A percentile compares a stretch with the other conserved stretches of the same genome.
These are phyloP conservation scores for Alauda arvensis DNA, from an alignment of 2,797 vertebrate species.

Conservation along the genomic window DNA sequence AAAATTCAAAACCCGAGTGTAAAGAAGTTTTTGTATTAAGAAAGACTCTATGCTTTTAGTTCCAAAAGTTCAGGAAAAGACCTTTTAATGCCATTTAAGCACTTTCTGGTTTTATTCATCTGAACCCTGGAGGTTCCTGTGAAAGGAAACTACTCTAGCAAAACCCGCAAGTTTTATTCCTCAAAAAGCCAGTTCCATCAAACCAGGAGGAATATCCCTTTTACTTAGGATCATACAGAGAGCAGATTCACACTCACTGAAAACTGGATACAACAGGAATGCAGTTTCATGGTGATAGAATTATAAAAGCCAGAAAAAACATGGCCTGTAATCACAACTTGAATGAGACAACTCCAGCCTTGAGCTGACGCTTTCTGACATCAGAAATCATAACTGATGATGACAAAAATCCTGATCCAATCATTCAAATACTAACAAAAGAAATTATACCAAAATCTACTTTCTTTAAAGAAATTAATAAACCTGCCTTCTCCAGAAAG, in stretches of 20 bases:
- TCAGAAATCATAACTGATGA: not conserved
- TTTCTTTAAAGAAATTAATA: not conserved
- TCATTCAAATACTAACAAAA: not conserved
- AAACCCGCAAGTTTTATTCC: not conserved
- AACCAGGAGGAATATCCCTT: not conserved
- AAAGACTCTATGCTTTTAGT: not conserved
- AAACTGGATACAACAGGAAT: not conserved
- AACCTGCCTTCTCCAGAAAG: not conserved
- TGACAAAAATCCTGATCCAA: not conserved
- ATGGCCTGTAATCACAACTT: not conserved
- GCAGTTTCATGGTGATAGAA: not conserved
- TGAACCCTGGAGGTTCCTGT: not conserved
- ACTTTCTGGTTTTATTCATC: not conserved
- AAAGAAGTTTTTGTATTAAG: not conserved
- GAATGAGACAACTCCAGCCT: not conserved
- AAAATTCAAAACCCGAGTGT: not conserved
- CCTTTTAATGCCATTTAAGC: not conserved
- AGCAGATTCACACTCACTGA: not conserved
- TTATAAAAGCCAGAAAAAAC: not conserved
- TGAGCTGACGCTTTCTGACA: not conserved
- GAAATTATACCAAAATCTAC: not conserved
- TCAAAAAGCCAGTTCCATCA: not conserved
- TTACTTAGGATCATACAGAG: not conserved
- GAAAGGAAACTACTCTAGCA: not conserved
- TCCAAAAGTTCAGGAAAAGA: not conserved